Conservation (phyloP, 2,888 invertebrate species). For the Drosophila neutralis region DNA sequence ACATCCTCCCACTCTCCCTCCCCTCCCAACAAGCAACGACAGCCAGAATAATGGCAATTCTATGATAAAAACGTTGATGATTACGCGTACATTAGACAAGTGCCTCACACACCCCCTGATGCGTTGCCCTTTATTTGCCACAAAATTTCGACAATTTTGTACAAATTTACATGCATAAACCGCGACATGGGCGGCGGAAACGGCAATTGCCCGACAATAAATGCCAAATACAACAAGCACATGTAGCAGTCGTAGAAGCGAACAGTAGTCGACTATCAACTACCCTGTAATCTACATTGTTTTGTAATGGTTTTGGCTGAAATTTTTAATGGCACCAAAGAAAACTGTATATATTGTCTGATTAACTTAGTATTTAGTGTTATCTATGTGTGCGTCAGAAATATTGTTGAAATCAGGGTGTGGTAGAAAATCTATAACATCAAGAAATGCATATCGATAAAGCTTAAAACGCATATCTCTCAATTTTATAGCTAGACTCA, state of each 20-base stretch:
- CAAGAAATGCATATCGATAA: neutral
- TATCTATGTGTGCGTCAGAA: neutral
- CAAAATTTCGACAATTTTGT: slow-evolving; percentile 81
- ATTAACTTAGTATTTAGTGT: neutral
- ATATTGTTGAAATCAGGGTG: accelerated
- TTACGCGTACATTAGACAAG: slow-evolving; percentile 76
- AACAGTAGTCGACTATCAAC: neutral
- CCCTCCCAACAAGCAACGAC: slow-evolving; percentile 17
- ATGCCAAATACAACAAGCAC: slow-evolving; percentile 49
- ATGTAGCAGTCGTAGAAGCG: neutral
- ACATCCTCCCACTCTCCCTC: neutral
- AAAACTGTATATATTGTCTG: neutral
- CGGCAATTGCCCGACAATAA: slow-evolving; percentile 76
- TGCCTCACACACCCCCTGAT: slow-evolving; percentile 33
- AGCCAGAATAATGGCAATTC: slow-evolving; percentile 56
- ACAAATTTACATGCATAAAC: slow-evolving; percentile 80
- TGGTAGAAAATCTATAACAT: neutral
- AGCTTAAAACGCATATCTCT: neutral
- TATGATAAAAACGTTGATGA: slow-evolving; percentile 69
- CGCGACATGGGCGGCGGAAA: slow-evolving; percentile 71
- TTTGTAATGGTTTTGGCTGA: neutral
- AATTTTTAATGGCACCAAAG: neutral
- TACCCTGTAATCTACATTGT: neutral
- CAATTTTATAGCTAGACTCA: neutral
- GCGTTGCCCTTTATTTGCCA: slow-evolving; percentile 72